phyloP scores from a whole-genome alignment of 2,113 vertebrate genomes.

The Lota lota region DNA sequence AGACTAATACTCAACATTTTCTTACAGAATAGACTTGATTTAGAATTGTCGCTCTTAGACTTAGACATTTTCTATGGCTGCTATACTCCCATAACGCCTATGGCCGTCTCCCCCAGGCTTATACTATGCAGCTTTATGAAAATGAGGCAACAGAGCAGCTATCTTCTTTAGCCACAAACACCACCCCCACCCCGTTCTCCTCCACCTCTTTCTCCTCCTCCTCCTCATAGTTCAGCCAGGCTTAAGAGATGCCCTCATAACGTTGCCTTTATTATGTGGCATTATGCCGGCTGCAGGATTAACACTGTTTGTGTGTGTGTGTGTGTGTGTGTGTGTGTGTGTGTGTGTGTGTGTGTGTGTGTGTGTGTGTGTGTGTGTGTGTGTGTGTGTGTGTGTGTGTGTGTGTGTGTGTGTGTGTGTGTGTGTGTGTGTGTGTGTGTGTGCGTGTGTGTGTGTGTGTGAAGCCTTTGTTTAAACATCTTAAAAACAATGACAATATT shows the following conservation, averaged over 20 bases:
- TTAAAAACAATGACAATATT: not conserved
- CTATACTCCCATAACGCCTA: constrained; percentile 21
- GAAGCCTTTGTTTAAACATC: constrained; percentile 8
- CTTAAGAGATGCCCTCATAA: constrained; percentile 29
- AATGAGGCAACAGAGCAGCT: constrained; percentile 53
- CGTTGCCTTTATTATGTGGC: constrained; percentile 37
- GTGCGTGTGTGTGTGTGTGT: constrained; percentile 8
- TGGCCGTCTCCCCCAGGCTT: constrained; percentile 28
- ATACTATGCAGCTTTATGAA: constrained; percentile 69
- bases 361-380: constrained; percentile 19
- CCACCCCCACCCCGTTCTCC: constrained; percentile 5
- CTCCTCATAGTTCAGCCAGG: constrained; percentile 22
- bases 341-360: constrained; percentile 17
- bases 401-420: constrained; percentile 14
- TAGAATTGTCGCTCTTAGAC: no score
- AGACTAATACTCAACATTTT: no score
- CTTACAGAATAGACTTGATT: no score
- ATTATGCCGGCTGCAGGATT: constrained; percentile 53
- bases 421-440: constrained; percentile 11
- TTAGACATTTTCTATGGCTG: not conserved
- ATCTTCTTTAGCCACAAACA: constrained; percentile 6
- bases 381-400: constrained; percentile 26
- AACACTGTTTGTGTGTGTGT: constrained; percentile 22
- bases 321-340: constrained; percentile 26
- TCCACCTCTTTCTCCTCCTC: not conserved